Evolutionary conservation across 2,113 vertebrate species (phyloP).

Genomic region (Bufo gargarizans): DNA sequence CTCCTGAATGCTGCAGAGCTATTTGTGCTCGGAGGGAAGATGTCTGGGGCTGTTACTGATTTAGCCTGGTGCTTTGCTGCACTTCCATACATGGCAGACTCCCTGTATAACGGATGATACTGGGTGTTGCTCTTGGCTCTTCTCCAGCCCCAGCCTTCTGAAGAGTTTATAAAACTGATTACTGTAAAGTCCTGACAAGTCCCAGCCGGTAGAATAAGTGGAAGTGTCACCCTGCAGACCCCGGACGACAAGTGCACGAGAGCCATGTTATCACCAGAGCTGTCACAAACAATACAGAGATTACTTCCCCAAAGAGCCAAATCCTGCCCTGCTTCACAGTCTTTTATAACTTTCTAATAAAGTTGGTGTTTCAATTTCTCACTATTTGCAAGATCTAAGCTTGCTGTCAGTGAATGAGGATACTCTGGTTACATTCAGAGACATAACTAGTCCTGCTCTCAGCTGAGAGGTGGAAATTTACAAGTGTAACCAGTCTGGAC

Average conservation of each 20-base stretch:
- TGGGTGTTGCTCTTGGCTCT: slow-evolving; percentile 39
- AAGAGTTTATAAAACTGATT: slow-evolving; percentile 26
- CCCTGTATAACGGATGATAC: slow-evolving; percentile 39
- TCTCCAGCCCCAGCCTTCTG: slow-evolving; percentile 33
- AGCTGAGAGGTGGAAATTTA: too few species aligned
- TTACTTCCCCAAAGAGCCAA: too few species aligned
- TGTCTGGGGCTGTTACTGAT: slow-evolving; percentile 46
- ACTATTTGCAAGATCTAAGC: too few species aligned
- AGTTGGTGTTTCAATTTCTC: too few species aligned
- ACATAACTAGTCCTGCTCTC: too few species aligned
- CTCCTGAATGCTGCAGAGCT: slow-evolving; percentile 28
- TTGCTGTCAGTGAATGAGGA: too few species aligned
- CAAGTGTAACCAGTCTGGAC: too few species aligned
- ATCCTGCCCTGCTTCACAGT: too few species aligned
- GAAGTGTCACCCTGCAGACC: slow-evolving; percentile 10
- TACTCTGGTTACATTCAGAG: too few species aligned
- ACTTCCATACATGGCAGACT: slow-evolving; percentile 51
- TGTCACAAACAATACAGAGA: neutral
- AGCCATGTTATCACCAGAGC: too few species aligned
- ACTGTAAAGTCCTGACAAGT: slow-evolving; percentile 15
- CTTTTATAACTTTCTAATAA: too few species aligned
- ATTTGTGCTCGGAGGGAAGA: slow-evolving; percentile 36
- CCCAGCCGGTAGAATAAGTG: slow-evolving; percentile 6
- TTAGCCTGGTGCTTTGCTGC: slow-evolving; percentile 42
- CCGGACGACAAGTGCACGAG: neutral